Conservation (phyloP, 2,113 vertebrate genomes). For the Podarcis cretensis region DNA sequence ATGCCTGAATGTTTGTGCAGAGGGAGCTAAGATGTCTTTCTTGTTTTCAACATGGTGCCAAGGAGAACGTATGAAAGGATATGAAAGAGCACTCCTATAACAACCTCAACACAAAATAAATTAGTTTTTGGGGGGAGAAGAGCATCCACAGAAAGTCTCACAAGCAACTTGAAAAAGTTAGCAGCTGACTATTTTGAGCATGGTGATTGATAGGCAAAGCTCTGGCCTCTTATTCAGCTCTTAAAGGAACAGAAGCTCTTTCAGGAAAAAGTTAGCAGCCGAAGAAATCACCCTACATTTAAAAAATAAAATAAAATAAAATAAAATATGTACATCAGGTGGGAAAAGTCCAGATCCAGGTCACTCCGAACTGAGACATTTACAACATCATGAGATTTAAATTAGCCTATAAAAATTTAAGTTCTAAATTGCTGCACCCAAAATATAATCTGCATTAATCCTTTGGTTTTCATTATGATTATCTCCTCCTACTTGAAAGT, state of each 20-base stretch:
- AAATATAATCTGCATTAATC: slow-evolving; percentile 45
- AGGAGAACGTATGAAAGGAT: too few species aligned
- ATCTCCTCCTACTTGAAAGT: slow-evolving; percentile 40
- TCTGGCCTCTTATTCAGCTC: background rate
- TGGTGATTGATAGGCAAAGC: background rate
- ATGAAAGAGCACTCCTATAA: too few species aligned
- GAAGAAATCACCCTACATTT: background rate
- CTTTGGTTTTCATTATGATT: slow-evolving; percentile 26
- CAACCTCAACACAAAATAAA: too few species aligned
- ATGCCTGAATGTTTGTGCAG: too few species aligned
- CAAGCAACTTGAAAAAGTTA: background rate
- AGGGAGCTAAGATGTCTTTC: too few species aligned
- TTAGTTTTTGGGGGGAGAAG: background rate
- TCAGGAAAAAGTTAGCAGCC: background rate
- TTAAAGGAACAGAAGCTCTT: background rate
- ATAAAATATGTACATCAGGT: background rate
- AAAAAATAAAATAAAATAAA: background rate
- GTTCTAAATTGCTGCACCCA: slow-evolving; percentile 52
- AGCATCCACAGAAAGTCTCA: background rate
- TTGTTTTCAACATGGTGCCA: too few species aligned
- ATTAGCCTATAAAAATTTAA: slow-evolving; percentile 51
- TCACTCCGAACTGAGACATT: slow-evolving; percentile 35
- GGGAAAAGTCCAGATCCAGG: background rate
- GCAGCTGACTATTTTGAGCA: background rate
- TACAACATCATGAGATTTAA: slow-evolving; percentile 47